These are phyloP conservation scores for Paguma larvata DNA, from an alignment of 2,797 vertebrate genomes.

Conservation along the genomic window DNA sequence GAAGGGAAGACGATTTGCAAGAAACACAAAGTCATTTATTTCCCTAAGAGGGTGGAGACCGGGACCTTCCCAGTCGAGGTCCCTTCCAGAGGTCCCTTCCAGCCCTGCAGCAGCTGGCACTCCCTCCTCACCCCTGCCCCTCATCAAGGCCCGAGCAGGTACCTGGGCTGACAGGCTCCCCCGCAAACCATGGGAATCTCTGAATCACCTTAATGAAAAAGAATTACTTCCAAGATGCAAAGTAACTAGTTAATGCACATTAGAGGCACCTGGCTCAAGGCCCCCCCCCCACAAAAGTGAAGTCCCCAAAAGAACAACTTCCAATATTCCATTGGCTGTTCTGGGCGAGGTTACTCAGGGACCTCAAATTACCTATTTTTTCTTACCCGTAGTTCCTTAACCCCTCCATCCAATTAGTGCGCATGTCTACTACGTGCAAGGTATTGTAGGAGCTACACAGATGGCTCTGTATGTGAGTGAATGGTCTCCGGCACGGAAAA, in stretches of 20 bases:
- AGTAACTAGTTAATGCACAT: neutral
- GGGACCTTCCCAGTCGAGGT: neutral
- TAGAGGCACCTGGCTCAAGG: constrained; percentile 11
- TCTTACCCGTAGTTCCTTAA: neutral
- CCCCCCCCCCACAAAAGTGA: neutral
- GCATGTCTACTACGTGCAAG: neutral
- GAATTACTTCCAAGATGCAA: neutral
- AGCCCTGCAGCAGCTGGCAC: no score
- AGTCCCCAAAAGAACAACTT: neutral
- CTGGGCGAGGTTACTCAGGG: neutral
- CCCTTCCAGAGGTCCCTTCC: neutral
- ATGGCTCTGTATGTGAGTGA: neutral
- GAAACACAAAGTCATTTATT: neutral
- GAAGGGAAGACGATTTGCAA: neutral
- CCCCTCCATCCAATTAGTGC: neutral
- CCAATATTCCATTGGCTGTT: neutral
- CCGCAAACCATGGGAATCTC: neutral
- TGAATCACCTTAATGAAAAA: neutral
- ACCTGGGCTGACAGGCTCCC: neutral
- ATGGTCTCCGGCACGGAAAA: neutral
- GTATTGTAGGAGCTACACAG: constrained; percentile 10
- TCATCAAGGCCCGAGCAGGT: neutral
- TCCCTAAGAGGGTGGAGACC: neutral
- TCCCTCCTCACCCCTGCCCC: neutral
- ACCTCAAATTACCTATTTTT: neutral